Base-by-base conservation (phyloP, 2,888 invertebrate genomes). In the Apomyelois bistriatella region DNA sequence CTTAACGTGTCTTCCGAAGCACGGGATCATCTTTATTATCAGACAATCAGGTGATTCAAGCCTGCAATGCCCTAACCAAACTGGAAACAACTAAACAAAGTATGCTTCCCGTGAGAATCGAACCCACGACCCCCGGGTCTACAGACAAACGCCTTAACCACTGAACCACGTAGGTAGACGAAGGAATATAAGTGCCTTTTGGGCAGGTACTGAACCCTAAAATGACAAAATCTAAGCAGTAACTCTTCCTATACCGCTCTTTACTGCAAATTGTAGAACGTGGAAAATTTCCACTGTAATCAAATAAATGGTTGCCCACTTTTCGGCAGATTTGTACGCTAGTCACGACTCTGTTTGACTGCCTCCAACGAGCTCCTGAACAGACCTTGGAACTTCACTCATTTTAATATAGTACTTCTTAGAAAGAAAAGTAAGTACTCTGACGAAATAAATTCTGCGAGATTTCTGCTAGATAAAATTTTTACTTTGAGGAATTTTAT, bases 321-420 rank as follows among this genome's bases (percentile, higher is more conserved):
- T 38, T 32, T 22, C n/a, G 30, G 30, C 15, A 10, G 30, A 50
- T 50, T 50, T 50, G 49, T 9, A 50, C 16, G 16, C 49, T 9
- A 40, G 49, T 50, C 49, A 50, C 49, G 49, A 32, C 16, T 40
- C 30, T 28, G 48, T 48, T 38, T 48, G 37, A 48, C 37, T 48
- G 48, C 48, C 17, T 37, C 42, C 28, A 12, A 28, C 30, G 43
- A 16, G 15, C 32, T 35, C 35, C 46, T 46, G 15, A 35, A 46
- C 37, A 12, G 37, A 35, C 30, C 46, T 46, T 46, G 32, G 32
- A 46, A 46, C 46, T 46, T 32, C 43, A 9, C 30, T 46, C 35
- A 46, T 46, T 46, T 32, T 43, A 43, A 46, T 46, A 32, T 9
- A 16, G 32, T 1, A 13, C 32, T 32, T 10, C 32, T 32, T 32